Evolutionary conservation across 2,113 vertebrate genomes (phyloP).

Genomic region (Neolamprologus hecqui): DNA sequence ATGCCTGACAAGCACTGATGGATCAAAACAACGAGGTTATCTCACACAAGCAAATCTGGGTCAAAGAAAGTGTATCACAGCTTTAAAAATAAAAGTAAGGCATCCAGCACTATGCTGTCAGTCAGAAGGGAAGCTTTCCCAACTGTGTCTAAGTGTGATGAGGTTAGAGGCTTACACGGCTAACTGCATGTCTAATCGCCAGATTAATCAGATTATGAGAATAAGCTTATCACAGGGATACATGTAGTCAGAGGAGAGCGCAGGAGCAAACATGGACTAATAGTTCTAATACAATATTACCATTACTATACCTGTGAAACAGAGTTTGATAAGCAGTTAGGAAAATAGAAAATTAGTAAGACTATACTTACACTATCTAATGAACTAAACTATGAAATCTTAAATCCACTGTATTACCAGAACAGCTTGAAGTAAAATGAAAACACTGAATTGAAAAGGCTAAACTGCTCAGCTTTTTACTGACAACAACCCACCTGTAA

Average conservation of each 20-base stretch:
- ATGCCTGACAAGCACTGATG: background rate
- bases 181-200: slow-evolving; percentile 19
- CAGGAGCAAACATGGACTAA: background rate
- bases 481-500: slow-evolving; percentile 76
- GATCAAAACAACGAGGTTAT: background rate
- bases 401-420: background rate
- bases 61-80: background rate
- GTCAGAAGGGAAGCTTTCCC: background rate
- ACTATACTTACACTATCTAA: background rate
- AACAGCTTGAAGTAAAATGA: background rate
- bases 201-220: slow-evolving; percentile 39
- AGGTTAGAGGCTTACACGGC: slow-evolving; percentile 24
- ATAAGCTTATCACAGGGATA: slow-evolving; percentile 24
- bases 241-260: background rate
- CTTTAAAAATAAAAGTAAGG: background rate
- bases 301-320: background rate
- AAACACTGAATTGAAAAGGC: background rate
- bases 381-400: background rate
- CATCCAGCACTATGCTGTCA: background rate
- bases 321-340: background rate
- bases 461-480: background rate
- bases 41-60: background rate
- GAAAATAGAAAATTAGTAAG: background rate
- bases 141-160: background rate
- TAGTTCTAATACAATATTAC: background rate